Evolutionary conservation across 2,888 invertebrate genomes (phyloP), one percentile per base, ranked within the genome.

Genomic region (Drosophila rubida): DNA sequence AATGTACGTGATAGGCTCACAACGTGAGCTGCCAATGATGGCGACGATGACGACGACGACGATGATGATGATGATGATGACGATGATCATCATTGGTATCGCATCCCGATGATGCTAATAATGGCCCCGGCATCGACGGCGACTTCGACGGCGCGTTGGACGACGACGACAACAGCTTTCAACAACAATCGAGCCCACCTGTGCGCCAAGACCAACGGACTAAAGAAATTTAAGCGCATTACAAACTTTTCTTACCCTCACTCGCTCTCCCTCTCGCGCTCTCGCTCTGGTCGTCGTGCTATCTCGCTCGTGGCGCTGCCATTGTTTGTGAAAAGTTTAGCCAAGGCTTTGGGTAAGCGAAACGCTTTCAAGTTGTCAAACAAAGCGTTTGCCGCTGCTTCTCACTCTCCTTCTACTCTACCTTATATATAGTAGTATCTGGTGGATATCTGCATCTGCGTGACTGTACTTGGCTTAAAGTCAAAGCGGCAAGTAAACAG

Each of bases 1-100:
- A 86, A 84, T 75, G 79, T 86, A 86, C 85, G 85, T 86, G 85
- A 88, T 88, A 87, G 88, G 85, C 85, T 88, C 87, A 88, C 73
- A 81, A 59, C 46, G 65, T 70, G 68, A 72, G 66, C 79, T 66
- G 50, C 25, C 66, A 62, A 66, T 65, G 69, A 30, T 59, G 19
- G 27, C 46, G 13, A 30, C 41, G 41, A 55, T 54, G 30, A 45
- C 27, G 39, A 55, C 53, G 16, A 75, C 60, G 22, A 78, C 48
- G 13, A 53, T 62, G 23, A 37, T 45, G 16, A 57, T 32, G 37
- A 32, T 25, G 44, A 37, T 35, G 46, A 55, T 9, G 25, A 59
- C 27, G 46, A 41, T 41, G 8, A 49, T 53, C 45, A 44, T 42
- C 35, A 59, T 41, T 39, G 27, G 58, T 1, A 25, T 49, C 35